These are phyloP conservation scores for Drosophila mayri DNA, from an alignment of 1,140 invertebrate genomes.

Conservation along the genomic window DNA sequence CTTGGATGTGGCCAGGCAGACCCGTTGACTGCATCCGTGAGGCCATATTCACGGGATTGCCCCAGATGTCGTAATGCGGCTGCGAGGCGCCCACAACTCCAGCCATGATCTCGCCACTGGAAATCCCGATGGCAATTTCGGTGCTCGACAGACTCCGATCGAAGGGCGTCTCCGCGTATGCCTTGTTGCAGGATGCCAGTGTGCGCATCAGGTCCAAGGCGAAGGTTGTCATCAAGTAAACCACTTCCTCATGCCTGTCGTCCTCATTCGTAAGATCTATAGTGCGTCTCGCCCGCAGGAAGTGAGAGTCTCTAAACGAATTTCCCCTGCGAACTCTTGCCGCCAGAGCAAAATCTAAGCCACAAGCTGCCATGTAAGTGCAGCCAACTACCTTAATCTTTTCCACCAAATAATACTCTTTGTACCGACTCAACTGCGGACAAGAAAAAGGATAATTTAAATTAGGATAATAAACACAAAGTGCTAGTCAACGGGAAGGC, in stretches of 20 bases:
- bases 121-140: slow-evolving; percentile 88
- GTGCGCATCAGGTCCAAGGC: slow-evolving; percentile 64
- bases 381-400: slow-evolving; percentile 97
- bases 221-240: slow-evolving; percentile 55
- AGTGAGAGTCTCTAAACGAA: not conserved
- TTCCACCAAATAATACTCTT: slow-evolving; percentile 85
- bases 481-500: not conserved
- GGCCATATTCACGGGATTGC: slow-evolving; percentile 97
- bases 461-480: accelerated
- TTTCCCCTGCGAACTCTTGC: not conserved
- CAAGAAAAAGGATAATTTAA: not conserved
- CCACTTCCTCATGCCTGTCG: slow-evolving; percentile 35
- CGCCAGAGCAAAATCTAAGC: slow-evolving; percentile 87
- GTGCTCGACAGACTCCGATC: slow-evolving; percentile 87
- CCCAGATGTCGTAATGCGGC: slow-evolving; percentile 95
- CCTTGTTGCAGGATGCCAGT: slow-evolving; percentile 36
- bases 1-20: slow-evolving; percentile 91
- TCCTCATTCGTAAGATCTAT: not conserved
- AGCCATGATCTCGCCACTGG: slow-evolving; percentile 90
- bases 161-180: slow-evolving; percentile 9
- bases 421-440: slow-evolving; percentile 36
- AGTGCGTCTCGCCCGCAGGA: not conserved
- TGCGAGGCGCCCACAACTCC: slow-evolving; percentile 92
- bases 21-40: slow-evolving; percentile 96
- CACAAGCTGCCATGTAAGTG: slow-evolving; percentile 97